Percentiles rank a stretch among this genome's conserved stretches.
These are phyloP conservation scores for Gambusia affinis DNA, from an alignment of 2,113 vertebrate species.

Conservation along the genomic window DNA sequence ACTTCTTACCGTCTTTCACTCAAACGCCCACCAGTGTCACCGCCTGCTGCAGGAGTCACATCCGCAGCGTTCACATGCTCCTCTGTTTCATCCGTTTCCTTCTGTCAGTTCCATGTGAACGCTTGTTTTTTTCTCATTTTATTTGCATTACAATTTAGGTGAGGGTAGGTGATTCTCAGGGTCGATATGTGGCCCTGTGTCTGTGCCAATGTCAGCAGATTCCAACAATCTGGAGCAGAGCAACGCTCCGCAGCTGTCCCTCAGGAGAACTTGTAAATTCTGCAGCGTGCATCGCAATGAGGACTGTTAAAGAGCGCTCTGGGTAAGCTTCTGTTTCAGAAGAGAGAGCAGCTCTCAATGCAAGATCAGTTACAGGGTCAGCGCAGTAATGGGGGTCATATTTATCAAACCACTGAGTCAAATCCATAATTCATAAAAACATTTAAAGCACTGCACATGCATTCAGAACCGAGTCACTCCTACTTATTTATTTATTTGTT, in stretches of 20 bases:
- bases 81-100: constrained; percentile 27
- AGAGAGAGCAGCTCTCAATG: too few relatives aligned
- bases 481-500: too few relatives aligned
- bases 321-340: too few relatives aligned
- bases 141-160: constrained; percentile 52
- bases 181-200: constrained; percentile 15
- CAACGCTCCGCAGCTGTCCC: constrained; percentile 32
- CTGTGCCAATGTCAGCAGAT: constrained; percentile 9
- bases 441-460: too few relatives aligned
- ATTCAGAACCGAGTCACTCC: too few relatives aligned
- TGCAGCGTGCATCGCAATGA: constrained; percentile 82
- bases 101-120: constrained; percentile 4
- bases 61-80: constrained; percentile 41
- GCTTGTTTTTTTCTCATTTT: background rate
- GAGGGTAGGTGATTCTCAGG: constrained; percentile 4
- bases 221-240: constrained; percentile 6
- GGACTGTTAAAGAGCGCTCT: constrained; percentile 77
- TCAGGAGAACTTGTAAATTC: constrained; percentile 34
- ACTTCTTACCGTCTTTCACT: constrained; percentile 63
- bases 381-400: too few relatives aligned
- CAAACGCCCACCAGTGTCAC: constrained; percentile 58
- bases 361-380: too few relatives aligned
- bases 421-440: too few relatives aligned
- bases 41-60: constrained; percentile 45
- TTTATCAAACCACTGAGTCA: too few relatives aligned